Percentiles rank a stretch among this genome's conserved stretches.
Evolutionary conservation across 2,113 vertebrate genomes (phyloP).

Genomic region (mouse (Mus musculus)): DNA sequence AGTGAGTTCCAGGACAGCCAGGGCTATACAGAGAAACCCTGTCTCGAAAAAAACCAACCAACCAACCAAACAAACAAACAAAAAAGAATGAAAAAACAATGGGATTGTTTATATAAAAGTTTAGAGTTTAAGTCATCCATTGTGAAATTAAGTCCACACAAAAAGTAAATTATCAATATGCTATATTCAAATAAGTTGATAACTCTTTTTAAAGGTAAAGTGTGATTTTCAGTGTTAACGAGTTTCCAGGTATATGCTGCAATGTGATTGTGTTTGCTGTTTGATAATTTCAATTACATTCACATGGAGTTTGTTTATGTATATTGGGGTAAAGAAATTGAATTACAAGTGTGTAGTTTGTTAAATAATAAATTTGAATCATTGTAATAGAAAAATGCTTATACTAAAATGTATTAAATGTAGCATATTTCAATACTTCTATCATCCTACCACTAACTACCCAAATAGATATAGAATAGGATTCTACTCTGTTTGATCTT

Average conservation of each 20-base stretch:
- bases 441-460: not conserved
- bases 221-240: slow-evolving; percentile 59
- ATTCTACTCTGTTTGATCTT: not conserved
- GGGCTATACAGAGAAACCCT: too few species aligned
- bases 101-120: slow-evolving; percentile 57
- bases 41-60: too few species aligned
- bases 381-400: not conserved
- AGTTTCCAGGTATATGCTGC: slow-evolving; percentile 61
- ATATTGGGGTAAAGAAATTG: slow-evolving; percentile 28
- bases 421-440: not conserved
- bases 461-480: not conserved
- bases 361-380: slow-evolving; percentile 19
- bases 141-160: slow-evolving; percentile 54
- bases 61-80: too few species aligned
- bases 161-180: slow-evolving; percentile 64
- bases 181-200: slow-evolving; percentile 70
- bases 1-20: too few species aligned
- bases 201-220: slow-evolving; percentile 64
- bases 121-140: slow-evolving; percentile 76
- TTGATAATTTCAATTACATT: slow-evolving; percentile 61
- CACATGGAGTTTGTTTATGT: slow-evolving; percentile 50
- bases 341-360: not conserved
- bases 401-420: not conserved
- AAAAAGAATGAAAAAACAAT: slow-evolving; percentile 56
- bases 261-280: not conserved